Conservation (phyloP, 2,113 vertebrate species). For the Girardinichthys multiradiatus region DNA sequence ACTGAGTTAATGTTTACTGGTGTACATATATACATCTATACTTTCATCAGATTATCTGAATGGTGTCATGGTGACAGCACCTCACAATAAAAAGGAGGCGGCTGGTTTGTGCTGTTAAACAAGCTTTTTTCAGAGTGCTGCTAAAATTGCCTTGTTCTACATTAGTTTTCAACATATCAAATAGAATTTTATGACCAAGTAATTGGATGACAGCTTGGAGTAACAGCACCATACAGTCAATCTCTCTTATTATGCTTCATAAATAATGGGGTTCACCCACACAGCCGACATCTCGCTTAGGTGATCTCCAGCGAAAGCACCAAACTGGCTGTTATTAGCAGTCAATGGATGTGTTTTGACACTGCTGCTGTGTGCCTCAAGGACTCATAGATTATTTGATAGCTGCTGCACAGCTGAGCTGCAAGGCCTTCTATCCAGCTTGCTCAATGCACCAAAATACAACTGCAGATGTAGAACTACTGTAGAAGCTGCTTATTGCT, state of each 20-base stretch:
- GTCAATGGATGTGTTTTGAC: conserved; percentile 75
- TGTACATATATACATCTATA: conserved; percentile 10
- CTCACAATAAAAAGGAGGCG: conserved; percentile 9
- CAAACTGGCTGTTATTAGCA: conserved; percentile 70
- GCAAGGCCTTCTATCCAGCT: conserved; percentile 62
- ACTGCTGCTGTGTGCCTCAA: conserved; percentile 67
- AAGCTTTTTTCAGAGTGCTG: conserved; percentile 26
- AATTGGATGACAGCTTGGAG: conserved; percentile 62
- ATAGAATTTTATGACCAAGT: conserved; percentile 61
- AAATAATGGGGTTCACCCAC: conserved; percentile 61
- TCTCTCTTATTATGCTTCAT: conserved; percentile 54
- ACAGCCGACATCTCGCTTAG: conserved; percentile 57
- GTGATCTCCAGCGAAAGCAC: conserved; percentile 65
- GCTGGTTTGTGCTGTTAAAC: conserved; percentile 29
- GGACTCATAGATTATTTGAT: conserved; percentile 76
- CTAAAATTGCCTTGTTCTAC: conserved; percentile 30
- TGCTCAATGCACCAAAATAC: conserved; percentile 65
- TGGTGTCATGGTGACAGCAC: conserved; percentile 30
- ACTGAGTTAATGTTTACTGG: conserved; percentile 3
- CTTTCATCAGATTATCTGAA: conserved; percentile 15
- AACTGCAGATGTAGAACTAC: conserved; percentile 32
- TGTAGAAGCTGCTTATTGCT: conserved; percentile 11
- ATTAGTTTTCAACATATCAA: conserved; percentile 43
- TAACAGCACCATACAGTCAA: conserved; percentile 61
- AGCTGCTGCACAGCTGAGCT: conserved; percentile 62